Conservation (phyloP, 2,888 invertebrate species). For the Caradrina kadenii region DNA sequence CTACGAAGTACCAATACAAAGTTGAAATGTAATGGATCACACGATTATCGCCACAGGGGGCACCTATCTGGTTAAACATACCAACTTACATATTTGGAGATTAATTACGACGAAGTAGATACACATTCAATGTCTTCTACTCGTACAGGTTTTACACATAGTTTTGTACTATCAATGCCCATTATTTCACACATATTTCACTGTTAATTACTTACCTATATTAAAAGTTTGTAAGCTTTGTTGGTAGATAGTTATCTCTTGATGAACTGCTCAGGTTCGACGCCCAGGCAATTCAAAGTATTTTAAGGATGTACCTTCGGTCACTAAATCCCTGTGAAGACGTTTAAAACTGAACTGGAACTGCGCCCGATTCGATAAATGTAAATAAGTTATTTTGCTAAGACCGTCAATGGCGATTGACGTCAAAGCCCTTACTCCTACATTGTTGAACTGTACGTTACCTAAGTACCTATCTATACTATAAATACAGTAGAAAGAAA, state of each 20-base stretch:
- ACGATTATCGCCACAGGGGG: constrained; percentile 33
- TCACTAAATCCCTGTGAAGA: constrained; percentile 12
- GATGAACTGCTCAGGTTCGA: constrained; percentile 8
- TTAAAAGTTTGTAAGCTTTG: not conserved
- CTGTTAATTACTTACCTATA: not conserved
- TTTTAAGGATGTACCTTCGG: not conserved
- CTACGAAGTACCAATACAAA: constrained; percentile 14
- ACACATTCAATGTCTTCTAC: not conserved
- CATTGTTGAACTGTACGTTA: constrained; percentile 48
- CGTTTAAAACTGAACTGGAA: constrained; percentile 16
- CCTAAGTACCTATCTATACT: not conserved
- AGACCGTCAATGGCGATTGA: constrained; percentile 29
- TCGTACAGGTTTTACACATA: not conserved
- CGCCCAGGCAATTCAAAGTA: constrained; percentile 1
- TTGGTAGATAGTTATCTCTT: not conserved
- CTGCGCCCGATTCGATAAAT: not conserved
- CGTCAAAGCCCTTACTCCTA: constrained; percentile 38
- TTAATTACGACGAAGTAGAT: constrained; percentile 11
- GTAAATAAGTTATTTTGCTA: constrained; percentile 19
- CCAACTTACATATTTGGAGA: not conserved
- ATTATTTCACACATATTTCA: constrained; percentile 12
- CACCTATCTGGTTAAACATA: constrained; percentile 13
- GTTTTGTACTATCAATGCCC: not conserved
- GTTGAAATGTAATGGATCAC: constrained; percentile 17
- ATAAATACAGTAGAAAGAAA: constrained; percentile 30